Conservation (phyloP, 2,113 vertebrate genomes). For the Eclectus roratus region DNA sequence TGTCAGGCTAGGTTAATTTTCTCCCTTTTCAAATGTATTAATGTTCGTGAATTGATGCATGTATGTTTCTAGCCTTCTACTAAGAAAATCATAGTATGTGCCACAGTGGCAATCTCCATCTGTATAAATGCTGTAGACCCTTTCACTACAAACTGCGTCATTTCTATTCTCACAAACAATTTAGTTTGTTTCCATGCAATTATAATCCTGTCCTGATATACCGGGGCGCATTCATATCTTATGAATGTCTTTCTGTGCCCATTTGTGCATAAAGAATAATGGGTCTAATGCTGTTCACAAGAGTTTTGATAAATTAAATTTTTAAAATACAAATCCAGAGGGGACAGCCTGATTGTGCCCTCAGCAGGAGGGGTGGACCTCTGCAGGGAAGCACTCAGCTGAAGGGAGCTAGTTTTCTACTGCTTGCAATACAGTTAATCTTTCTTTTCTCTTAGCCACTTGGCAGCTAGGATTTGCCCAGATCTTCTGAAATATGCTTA, state of each 20-base stretch:
- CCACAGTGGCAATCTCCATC: not conserved
- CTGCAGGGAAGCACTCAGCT: not conserved
- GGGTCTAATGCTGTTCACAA: not conserved
- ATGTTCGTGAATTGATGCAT: not conserved
- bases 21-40: not conserved
- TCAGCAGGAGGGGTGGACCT: conserved; percentile 12
- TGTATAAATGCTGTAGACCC: not conserved
- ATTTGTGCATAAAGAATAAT: not conserved
- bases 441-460: not conserved
- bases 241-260: not conserved
- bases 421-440: not conserved
- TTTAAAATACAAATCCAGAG: not conserved
- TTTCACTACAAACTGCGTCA: not conserved
- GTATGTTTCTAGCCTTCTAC: not conserved
- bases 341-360: not conserved
- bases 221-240: not conserved
- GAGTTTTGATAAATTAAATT: conserved; percentile 4
- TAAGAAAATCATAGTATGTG: not conserved
- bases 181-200: conserved; percentile 18
- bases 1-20: not conserved
- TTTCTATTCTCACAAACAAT: conserved; percentile 14
- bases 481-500: not conserved
- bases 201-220: conserved; percentile 8
- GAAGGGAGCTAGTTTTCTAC: not conserved
- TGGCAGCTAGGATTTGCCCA: not conserved